Evolutionary conservation across 2,888 invertebrate genomes (phyloP).

Genomic region (Tinea pellionella): DNA sequence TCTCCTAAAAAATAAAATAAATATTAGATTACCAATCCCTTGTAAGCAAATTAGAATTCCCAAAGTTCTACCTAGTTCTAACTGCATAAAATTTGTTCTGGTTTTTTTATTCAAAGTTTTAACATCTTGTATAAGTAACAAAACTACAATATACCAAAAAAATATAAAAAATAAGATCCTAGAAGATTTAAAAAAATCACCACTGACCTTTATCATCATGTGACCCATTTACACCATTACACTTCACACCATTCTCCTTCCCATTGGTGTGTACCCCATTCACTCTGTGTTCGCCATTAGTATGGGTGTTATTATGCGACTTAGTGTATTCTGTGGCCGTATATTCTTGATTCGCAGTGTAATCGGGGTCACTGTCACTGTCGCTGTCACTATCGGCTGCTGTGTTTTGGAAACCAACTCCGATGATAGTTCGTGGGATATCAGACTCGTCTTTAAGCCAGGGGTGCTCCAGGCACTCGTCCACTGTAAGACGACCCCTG

Average conservation of each 20-base stretch:
- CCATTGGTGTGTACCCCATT: conserved; percentile 16
- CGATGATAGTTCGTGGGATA: conserved; percentile 61
- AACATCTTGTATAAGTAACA: no score
- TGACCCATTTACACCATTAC: conserved; percentile 31
- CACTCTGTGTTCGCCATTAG: conserved; percentile 7
- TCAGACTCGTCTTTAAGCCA: conserved; percentile 81
- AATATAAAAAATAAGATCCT: no score
- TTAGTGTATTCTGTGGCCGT: conserved; percentile 21
- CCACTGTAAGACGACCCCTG: conserved; percentile 90
- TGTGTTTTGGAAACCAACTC: conserved; percentile 42
- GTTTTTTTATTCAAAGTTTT: no score
- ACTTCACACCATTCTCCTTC: conserved; percentile 14
- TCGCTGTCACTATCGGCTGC: conserved; percentile 39
- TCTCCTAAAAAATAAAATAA: background rate
- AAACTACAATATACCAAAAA: no score
- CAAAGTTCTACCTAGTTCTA: no score
- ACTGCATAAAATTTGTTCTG: no score
- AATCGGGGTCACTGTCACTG: conserved; percentile 22
- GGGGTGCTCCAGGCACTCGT: conserved; percentile 89
- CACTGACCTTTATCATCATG: conserved; percentile 48
- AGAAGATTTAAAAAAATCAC: background rate
- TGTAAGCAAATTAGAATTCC: no score
- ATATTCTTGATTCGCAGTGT: no score
- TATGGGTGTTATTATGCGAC: background rate
- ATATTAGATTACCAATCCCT: background rate